Conservation (phyloP, 2,797 vertebrate species). For the Malacoctenus gilli region DNA sequence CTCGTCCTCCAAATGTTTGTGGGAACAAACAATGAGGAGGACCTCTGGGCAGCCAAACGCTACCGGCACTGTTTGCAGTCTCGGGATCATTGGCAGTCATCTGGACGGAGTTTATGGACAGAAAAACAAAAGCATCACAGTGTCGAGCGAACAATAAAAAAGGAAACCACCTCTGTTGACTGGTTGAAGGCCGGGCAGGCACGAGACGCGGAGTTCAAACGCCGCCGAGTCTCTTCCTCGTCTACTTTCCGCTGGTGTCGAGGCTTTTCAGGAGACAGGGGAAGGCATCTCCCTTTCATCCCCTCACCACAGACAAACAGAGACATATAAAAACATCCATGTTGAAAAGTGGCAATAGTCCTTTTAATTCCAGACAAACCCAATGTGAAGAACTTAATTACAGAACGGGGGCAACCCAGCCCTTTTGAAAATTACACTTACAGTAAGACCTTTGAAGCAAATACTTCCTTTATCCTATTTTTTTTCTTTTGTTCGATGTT, state of each 20-base stretch:
- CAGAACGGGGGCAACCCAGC: slow-evolving; percentile 79
- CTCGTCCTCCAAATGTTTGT: slow-evolving; percentile 1
- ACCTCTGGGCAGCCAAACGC: slow-evolving; percentile 24
- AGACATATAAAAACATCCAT: slow-evolving; percentile 82
- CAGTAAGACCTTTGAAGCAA: slow-evolving; percentile 81
- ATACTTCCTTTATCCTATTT: slow-evolving; percentile 77
- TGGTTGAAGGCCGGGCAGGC: slow-evolving; percentile 51
- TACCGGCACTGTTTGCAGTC: slow-evolving; percentile 28
- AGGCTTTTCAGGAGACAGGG: slow-evolving; percentile 74
- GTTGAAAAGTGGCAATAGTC: slow-evolving; percentile 79
- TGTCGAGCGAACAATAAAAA: slow-evolving; percentile 63
- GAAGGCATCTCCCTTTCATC: slow-evolving; percentile 77
- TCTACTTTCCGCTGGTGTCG: slow-evolving; percentile 70
- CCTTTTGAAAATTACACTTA: slow-evolving; percentile 81
- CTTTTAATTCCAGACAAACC: slow-evolving; percentile 82
- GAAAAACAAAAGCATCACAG: slow-evolving; percentile 61
- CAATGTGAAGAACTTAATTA: slow-evolving; percentile 81
- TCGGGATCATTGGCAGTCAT: slow-evolving; percentile 45
- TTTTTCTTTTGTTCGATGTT: slow-evolving; percentile 74
- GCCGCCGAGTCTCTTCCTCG: slow-evolving; percentile 52
- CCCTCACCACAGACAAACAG: slow-evolving; percentile 81
- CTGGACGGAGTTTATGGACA: slow-evolving; percentile 56
- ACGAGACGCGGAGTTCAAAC: slow-evolving; percentile 71
- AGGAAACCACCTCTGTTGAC: slow-evolving; percentile 63
- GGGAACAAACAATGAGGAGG: slow-evolving; percentile 5